phyloP scores from a whole-genome alignment of 2,113 vertebrate genomes.

The Oriolus oriolus region DNA sequence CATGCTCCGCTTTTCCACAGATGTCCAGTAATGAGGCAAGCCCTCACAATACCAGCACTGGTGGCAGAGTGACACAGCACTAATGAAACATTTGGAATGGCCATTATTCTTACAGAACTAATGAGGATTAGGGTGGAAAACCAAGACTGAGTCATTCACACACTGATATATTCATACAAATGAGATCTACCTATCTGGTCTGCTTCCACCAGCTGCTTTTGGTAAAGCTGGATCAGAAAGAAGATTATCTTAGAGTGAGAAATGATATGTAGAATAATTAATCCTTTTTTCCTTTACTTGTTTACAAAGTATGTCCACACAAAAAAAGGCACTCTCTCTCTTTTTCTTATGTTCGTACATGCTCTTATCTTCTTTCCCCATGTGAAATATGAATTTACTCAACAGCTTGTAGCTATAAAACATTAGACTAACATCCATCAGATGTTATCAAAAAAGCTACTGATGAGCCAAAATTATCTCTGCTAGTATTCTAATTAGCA shows the following conservation, averaged over 20 bases:
- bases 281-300: background rate
- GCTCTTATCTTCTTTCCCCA: background rate
- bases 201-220: background rate
- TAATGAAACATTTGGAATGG: background rate
- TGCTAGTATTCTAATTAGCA: background rate
- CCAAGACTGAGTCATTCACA: background rate
- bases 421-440: background rate
- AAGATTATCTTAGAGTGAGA: background rate
- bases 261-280: background rate
- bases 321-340: background rate
- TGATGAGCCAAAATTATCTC: background rate
- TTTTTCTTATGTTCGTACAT: background rate
- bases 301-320: background rate
- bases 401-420: background rate
- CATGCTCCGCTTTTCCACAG: background rate
- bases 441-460: background rate
- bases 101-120: background rate
- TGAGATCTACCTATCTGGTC: background rate
- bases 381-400: background rate
- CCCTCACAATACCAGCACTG: background rate
- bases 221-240: background rate
- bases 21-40: background rate
- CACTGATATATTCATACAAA: background rate
- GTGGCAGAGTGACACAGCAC: background rate
- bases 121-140: background rate